Base-by-base conservation (phyloP, 2,797 vertebrate species). In the Sorex maritimensis region DNA sequence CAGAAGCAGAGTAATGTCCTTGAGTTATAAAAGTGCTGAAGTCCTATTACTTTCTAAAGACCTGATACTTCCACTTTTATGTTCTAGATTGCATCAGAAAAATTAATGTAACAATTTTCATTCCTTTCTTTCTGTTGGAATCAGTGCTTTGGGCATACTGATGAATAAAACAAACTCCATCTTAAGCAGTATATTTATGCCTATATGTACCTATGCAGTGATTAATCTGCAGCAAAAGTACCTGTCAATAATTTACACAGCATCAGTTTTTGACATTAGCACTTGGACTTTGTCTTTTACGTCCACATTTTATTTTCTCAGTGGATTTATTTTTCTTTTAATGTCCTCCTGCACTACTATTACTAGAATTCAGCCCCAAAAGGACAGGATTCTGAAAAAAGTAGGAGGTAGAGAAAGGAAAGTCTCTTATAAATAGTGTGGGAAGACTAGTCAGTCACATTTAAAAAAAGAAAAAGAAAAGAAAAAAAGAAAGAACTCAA, bases 1-100 rank as follows among this genome's bases (percentile, higher is more conserved):
- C 19, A 93, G 75, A 96, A 92, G 73, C 28, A 81, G 10, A 82
- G 71, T 8, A 90, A 84, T 81, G 30, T 72, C 55, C 81, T 94
- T 23, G 65, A 95, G 21, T 95, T 83, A 41, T 6, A 85, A 75
- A 86, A 93, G 44, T 77, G 63, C 28, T 81, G 49, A 79, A 30
- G 7, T 63, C 11, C 72, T 71, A 11, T 63, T 74, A 79, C 44
- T 93, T 92, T 82, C 1, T 0, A 68, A 71, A 91, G 10, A 68
- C n/a, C 84, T 61, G 72, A 83, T 0, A 91, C 75, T 85, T 72
- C 78, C 14, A 79, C 58, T 41, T 38, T 69, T 69, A 34, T 38
- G 41, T 38, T 79, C 65, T 84, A 93, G 63, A 88, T 49, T 79
- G 2, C 41, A 92, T 81, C 17, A 73, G 17, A 90, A 88, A 90